Evolutionary conservation across 1,140 invertebrate genomes (phyloP), one percentile per base, ranked within the genome.

Genomic region (Colletes gigas): DNA sequence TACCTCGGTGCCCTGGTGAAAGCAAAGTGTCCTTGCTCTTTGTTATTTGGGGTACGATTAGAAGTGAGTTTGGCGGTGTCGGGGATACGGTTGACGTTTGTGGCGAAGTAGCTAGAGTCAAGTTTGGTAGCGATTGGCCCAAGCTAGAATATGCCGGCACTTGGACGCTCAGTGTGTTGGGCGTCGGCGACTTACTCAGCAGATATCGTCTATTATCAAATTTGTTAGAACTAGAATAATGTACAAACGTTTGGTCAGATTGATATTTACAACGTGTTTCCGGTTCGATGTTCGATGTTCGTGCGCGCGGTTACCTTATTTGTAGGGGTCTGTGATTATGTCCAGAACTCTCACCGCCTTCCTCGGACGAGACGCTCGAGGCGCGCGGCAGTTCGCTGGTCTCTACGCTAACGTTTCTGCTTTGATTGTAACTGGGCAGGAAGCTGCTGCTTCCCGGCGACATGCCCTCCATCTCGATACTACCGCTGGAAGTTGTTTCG

Each of bases 161-260:
- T 88, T 97, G 96, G 55, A 97, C 96, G 17, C 96, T 96, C 63
- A 97, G 92, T 0, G 96, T 97, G 87, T 97, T 97, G 6, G 96
- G 95, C 6, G 96, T 95, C 82, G 91, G 92, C 66, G 92, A 92
- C 86, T 93, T 93, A 78, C 86, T 92, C 83, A 92, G 88, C 62
- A 93, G 82, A 54, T 92, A 92, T 66, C 92, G 90, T 83, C 92
- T 93, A 82, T 62, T 78, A 72, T 73, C 69, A 81, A 80, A 78
- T 82, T 72, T 88, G 78, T 74, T 76, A 74, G 63, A 47, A 80
- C 77, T 79, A 75, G 52, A 77, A 63, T 75, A 75, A 80, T 17
- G 77, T 8, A 75, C 17, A 67, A 62, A 67, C 3, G 39, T 77
- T 30, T 44, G 71, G 17, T 79, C 60, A 73, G 57, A 84, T 70